Base-by-base conservation (phyloP, 2,888 invertebrate species). In the Gymnocheta viridis region DNA sequence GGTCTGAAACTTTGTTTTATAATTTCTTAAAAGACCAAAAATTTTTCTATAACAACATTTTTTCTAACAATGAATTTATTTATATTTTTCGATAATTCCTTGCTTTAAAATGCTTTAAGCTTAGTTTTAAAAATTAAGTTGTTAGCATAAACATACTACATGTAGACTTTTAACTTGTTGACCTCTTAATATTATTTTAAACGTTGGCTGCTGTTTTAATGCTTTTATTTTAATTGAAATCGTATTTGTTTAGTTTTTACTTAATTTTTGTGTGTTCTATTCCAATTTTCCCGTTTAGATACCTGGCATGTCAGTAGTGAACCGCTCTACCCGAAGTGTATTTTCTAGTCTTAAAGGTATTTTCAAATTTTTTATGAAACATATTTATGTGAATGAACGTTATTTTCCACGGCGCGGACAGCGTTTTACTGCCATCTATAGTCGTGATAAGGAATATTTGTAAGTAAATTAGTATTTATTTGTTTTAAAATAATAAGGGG, bases 401-500 rank as follows among this genome's bases (percentile, higher is more conserved):
- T 93, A 94, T 88, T 96, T 98, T 90, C 97, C 97, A 0, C 94
- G 95, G 84, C 94, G 95, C 88, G 94, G 94, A 74, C 96, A 96
- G 87, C 94, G 96, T 73, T 96, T 97, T 88, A 97, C 97, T 29
- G 97, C 97, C 47, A 96, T 97, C 78, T 98, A 97, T 92, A 96
- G 96, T 86, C 94, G 97, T 87, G 98, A 98, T 90, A 97, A 97
- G 91, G 97, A 98, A 92, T 98, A 98, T 92, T 93, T 98, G 96
- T 97, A 92, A 95, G 96, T 94, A 51, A 24, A 66, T 32, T 29
- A 60, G 41, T 2, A 2, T 9, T 54, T 19, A 3, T 35, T 49
- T 12, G 4, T 29, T 38, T 41, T 4, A 14, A 9, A 56, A 41
- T 29, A 47, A 22, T 64, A 60, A n/a, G n/a, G n/a, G n/a, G n/a